A percentile compares a stretch with the other conserved stretches of the same genome.
phyloP scores from a whole-genome alignment of 37 sponge, comb jelly and placozoan genomes.

The Agelas oroides region DNA sequence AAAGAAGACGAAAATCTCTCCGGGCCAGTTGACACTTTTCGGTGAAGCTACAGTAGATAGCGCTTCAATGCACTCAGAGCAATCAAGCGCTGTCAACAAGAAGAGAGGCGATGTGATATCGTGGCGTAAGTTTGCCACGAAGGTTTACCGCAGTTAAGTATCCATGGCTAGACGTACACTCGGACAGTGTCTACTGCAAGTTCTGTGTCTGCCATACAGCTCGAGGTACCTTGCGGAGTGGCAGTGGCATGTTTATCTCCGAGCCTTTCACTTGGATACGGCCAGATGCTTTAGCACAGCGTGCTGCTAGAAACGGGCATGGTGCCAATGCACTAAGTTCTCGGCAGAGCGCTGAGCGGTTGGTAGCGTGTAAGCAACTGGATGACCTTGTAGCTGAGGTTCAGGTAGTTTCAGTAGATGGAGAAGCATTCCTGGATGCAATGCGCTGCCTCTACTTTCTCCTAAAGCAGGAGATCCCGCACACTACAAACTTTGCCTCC shows the following conservation, averaged over 20 bases:
- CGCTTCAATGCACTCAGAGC: not conserved
- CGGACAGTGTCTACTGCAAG: not conserved
- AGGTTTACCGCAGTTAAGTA: not conserved
- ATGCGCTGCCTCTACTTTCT: not conserved
- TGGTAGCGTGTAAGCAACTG: not conserved
- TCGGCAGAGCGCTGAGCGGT: not conserved
- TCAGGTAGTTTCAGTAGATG: not conserved
- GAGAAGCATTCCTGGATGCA: conserved; percentile 3
- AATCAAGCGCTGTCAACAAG: not conserved
- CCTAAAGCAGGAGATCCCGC: not conserved
- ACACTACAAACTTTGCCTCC: not conserved
- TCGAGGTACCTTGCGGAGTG: not conserved
- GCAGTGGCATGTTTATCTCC: not conserved
- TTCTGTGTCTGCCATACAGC: not conserved
- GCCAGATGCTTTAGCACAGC: not conserved
- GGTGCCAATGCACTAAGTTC: not conserved
- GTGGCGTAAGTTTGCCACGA: not conserved
- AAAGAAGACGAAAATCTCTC: too few species aligned
- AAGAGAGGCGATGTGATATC: not conserved
- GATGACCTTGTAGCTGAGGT: not conserved
- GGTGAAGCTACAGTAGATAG: not conserved
- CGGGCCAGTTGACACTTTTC: not conserved
- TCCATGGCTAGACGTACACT: not conserved
- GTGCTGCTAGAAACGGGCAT: not conserved
- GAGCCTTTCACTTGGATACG: not conserved